These are phyloP conservation scores for Parotia lawesii DNA, from an alignment of 2,113 vertebrate species.

Conservation along the genomic window DNA sequence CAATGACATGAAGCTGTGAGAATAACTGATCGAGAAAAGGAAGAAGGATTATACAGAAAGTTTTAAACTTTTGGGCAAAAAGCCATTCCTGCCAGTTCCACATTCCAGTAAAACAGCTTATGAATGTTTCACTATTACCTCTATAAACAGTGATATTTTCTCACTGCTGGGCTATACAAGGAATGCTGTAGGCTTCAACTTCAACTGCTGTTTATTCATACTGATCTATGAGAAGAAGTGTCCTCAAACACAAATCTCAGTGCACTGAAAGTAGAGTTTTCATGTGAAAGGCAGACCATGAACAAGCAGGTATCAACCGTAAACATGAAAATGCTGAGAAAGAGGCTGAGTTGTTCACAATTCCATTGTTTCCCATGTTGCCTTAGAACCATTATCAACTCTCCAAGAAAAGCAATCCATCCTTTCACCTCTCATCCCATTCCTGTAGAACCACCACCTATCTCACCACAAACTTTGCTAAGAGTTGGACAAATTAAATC, in stretches of 20 bases:
- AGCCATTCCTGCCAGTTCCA: background rate
- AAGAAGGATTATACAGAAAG: background rate
- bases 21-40: background rate
- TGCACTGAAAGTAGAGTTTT: background rate
- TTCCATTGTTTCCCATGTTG: accelerated
- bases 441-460: background rate
- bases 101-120: background rate
- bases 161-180: background rate
- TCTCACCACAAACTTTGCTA: background rate
- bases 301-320: background rate
- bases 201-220: background rate
- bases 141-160: background rate
- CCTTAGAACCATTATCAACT: background rate
- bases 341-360: background rate
- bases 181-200: background rate
- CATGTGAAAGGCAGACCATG: background rate
- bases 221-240: background rate
- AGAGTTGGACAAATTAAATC: background rate
- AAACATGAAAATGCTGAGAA: background rate
- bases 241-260: accelerated
- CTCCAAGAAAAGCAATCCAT: background rate
- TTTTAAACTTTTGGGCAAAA: background rate
- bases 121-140: background rate
- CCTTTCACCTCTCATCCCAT: background rate
- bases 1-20: background rate